Percentiles rank a stretch among this genome's conserved stretches.
phyloP scores from a whole-genome alignment of 2,113 vertebrate genomes.

The Gallinago media region DNA sequence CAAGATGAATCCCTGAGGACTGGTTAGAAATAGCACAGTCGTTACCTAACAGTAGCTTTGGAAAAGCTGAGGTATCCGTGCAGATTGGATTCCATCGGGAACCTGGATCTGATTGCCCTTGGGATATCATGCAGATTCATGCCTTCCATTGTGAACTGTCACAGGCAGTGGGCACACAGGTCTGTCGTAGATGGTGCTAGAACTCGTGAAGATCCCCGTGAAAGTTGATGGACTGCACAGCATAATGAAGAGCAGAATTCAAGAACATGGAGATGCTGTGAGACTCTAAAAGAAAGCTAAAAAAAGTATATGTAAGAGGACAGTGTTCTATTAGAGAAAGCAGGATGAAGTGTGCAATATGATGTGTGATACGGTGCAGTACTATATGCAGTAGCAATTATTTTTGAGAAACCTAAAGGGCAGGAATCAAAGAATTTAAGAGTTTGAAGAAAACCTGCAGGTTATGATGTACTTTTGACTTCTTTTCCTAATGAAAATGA shows the following conservation, averaged over 20 bases:
- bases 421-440: neutral
- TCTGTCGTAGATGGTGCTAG: neutral
- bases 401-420: neutral
- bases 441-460: neutral
- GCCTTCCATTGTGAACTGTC: neutral
- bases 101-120: neutral
- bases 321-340: neutral
- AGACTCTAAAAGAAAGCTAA: neutral
- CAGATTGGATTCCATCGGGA: neutral
- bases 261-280: neutral
- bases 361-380: neutral
- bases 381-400: neutral
- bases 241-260: neutral
- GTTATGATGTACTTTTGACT: neutral
- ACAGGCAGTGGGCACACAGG: rapidly evolving
- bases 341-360: neutral
- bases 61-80: neutral
- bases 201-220: neutral
- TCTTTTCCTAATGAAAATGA: neutral
- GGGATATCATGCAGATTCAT: rapidly evolving
- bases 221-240: neutral
- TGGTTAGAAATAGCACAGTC: neutral
- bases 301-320: neutral
- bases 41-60: neutral
- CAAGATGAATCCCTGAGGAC: neutral